These are phyloP conservation scores for Plagiodera versicolora DNA, from an alignment of 2,888 invertebrate genomes.

Conservation along the genomic window DNA sequence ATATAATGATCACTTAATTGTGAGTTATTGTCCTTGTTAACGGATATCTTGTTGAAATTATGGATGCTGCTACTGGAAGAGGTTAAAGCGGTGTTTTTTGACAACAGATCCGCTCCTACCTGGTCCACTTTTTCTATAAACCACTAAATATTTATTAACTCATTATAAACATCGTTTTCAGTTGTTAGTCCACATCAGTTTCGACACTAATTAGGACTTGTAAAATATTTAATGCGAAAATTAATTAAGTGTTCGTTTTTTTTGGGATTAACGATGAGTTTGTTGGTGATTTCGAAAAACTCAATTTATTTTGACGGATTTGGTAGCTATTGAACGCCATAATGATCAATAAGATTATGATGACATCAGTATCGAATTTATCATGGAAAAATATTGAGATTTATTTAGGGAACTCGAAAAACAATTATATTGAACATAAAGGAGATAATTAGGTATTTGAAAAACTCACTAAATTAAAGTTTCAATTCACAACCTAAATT, in stretches of 20 bases:
- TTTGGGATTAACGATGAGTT: background rate
- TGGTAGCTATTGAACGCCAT: background rate
- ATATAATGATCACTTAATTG: slow-evolving; percentile 56
- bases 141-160: slow-evolving; percentile 38
- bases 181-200: slow-evolving; percentile 25
- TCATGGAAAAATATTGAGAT: no score
- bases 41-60: slow-evolving; percentile 52
- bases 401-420: no score
- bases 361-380: background rate
- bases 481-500: no score
- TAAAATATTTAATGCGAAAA: slow-evolving; percentile 24
- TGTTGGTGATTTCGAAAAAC: background rate
- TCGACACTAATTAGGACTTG: slow-evolving; percentile 30
- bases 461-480: no score
- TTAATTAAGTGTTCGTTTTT: background rate
- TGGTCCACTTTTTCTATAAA: slow-evolving; percentile 27
- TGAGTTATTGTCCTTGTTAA: slow-evolving; percentile 55
- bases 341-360: background rate
- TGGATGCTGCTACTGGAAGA: slow-evolving; percentile 40
- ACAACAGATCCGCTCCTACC: slow-evolving; percentile 21
- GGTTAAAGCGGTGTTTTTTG: slow-evolving; percentile 30
- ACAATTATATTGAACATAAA: no score
- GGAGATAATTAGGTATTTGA: no score
- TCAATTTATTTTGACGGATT: background rate
- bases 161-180: slow-evolving; percentile 31